These are phyloP conservation scores for Hippotragus niger DNA, from an alignment of 2,113 vertebrate species.

Conservation along the genomic window DNA sequence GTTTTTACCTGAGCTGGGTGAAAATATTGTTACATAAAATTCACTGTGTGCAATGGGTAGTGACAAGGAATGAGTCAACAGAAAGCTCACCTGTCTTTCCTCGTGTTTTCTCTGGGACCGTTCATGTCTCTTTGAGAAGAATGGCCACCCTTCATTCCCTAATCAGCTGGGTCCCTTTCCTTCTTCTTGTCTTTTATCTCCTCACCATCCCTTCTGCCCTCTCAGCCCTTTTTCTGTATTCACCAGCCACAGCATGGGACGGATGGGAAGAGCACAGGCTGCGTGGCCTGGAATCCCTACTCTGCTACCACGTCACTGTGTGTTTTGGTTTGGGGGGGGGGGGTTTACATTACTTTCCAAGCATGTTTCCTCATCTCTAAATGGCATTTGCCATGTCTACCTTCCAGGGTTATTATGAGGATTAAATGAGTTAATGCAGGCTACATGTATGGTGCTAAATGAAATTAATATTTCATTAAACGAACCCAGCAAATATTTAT, in stretches of 20 bases:
- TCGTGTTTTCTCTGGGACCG: background rate
- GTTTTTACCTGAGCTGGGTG: background rate
- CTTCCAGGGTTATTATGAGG: background rate
- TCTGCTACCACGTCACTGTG: background rate
- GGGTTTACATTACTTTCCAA: background rate
- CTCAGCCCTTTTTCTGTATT: background rate
- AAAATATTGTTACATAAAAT: background rate
- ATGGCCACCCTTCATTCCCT: fast-evolving
- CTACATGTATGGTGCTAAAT: background rate
- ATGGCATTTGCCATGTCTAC: background rate
- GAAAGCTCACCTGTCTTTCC: background rate
- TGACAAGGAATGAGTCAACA: background rate
- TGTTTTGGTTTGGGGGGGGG: background rate
- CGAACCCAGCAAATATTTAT: background rate
- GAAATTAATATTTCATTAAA: background rate
- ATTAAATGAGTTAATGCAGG: background rate
- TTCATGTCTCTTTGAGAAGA: background rate
- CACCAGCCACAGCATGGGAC: fast-evolving
- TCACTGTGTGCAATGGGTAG: too few relatives aligned
- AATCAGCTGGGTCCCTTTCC: background rate
- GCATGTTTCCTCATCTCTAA: background rate
- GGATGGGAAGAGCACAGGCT: background rate
- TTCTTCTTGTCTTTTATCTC: background rate
- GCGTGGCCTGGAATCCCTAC: background rate
- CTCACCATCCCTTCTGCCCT: background rate